Evolutionary conservation across 2,888 invertebrate genomes (phyloP), one percentile per base, ranked within the genome.

Genomic region (Platycnemis pennipes): DNA sequence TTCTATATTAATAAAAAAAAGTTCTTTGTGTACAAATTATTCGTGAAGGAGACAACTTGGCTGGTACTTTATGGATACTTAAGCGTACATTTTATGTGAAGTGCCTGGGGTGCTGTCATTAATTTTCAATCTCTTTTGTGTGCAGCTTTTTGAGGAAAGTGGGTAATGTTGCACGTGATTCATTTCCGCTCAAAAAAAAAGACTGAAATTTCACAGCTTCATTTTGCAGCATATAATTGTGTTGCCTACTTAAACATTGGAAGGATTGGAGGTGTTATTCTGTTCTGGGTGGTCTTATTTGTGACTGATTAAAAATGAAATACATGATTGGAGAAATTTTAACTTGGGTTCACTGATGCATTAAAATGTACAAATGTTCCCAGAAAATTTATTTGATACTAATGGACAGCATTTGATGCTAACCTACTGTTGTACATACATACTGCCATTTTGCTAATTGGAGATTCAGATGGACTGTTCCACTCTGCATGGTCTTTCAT

Each of bases 181-280:
- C 26, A 16, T 91, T 53, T 91, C 56, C 42, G 63, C 56, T 69
- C 63, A 91, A 91, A 91, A 69, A n/a, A 63, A 45, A 91, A 91
- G 91, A 91, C 91, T 91, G 91, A 91, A 91, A 91, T 56, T 91
- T 63, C 69, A 44, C 91, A 44, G 63, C 91, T 91, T 91, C 44
- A 44, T 44, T 89, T 89, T 26, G 63, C 91, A 26, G n/a, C 91
- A 45, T 44, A 7, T 44, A 63, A 31, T 13, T 77, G 37, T 77
- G 11, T 87, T 45, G 87, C 45, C 46, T 87, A 8, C 45, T 26
- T 11, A 46, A 45, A n/a, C 1, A 26, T 87, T 13, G 87, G 46
- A 45, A 87, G 26, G 45, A n/a, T 87, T 87, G 26, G 22, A 87
- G 87, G 45, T 87, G 2, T 42, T 56, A 44, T 7, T 56, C n/a